Percentiles rank a stretch among this genome's conserved stretches.
Evolutionary conservation across 2,797 vertebrate species (phyloP).

Genomic region (Onychomys torridus): DNA sequence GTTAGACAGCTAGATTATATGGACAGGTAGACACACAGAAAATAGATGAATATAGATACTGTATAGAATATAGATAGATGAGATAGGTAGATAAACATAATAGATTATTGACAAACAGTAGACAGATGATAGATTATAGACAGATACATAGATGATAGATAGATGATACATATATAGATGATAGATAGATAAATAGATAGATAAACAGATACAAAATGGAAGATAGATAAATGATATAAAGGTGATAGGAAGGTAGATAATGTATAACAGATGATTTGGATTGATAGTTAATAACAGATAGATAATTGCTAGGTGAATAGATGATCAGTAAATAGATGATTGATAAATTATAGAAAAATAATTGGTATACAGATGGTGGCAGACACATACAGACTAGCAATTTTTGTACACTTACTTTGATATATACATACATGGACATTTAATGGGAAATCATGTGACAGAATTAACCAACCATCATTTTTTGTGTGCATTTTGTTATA

Average conservation of each 20-base stretch:
- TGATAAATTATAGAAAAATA: not conserved
- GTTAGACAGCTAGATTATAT: not conserved
- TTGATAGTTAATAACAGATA: not conserved
- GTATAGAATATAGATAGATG: not conserved
- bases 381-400: not conserved
- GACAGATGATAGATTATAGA: not conserved
- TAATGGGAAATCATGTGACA: not conserved
- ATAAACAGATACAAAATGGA: too few relatives aligned
- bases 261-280: not conserved
- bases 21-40: not conserved
- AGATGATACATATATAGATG: not conserved
- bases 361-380: not conserved
- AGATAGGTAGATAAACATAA: not conserved
- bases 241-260: not conserved
- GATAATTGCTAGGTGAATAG: not conserved
- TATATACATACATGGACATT: not conserved
- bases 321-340: not conserved
- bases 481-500: not conserved
- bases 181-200: not conserved
- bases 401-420: too few relatives aligned
- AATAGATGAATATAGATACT: not conserved
- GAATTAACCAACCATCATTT: not conserved
- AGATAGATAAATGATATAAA: not conserved
- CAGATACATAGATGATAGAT: too few relatives aligned
- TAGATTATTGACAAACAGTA: not conserved